A percentile compares a stretch with the other conserved stretches of the same genome.
phyloP scores from a whole-genome alignment of 2,888 invertebrate species.

The Cistogaster globosa region DNA sequence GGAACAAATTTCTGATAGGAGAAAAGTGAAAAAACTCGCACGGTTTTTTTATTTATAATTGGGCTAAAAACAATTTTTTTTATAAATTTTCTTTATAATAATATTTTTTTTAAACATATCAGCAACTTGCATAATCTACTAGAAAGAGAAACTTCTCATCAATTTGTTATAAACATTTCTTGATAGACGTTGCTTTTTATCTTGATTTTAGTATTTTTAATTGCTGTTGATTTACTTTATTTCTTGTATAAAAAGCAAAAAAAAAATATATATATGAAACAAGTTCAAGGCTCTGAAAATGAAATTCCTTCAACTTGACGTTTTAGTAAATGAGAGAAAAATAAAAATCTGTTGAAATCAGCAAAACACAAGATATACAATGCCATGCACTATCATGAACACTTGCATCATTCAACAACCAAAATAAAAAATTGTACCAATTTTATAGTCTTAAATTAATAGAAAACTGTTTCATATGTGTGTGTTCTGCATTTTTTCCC shows the following conservation, averaged over 20 bases:
- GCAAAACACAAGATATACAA: constrained; percentile 8
- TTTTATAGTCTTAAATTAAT: constrained; percentile 41
- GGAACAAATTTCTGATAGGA: no score
- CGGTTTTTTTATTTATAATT: no score
- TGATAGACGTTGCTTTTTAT: constrained; percentile 5
- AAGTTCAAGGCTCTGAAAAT: constrained; percentile 79
- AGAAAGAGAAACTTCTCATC: background rate
- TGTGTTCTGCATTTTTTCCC: constrained; percentile 12
- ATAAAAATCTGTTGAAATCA: constrained; percentile 50
- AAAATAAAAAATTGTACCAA: constrained; percentile 45
- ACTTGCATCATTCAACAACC: constrained; percentile 38
- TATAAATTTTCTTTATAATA: no score
- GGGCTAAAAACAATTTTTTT: no score
- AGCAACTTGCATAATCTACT: no score
- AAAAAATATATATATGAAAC: constrained; percentile 61
- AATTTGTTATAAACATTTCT: constrained; percentile 29
- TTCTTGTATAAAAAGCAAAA: no score
- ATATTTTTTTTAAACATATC: no score
- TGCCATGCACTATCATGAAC: constrained; percentile 8
- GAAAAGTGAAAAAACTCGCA: no score
- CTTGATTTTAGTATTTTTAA: constrained; percentile 24
- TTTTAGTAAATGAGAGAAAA: constrained; percentile 58
- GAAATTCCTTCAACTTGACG: constrained; percentile 70
- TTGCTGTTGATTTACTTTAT: no score
- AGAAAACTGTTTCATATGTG: constrained; percentile 28